phyloP scores from a whole-genome alignment of 92 coral and sea anemone genomes.

The Zoanthus sansibaricus region DNA sequence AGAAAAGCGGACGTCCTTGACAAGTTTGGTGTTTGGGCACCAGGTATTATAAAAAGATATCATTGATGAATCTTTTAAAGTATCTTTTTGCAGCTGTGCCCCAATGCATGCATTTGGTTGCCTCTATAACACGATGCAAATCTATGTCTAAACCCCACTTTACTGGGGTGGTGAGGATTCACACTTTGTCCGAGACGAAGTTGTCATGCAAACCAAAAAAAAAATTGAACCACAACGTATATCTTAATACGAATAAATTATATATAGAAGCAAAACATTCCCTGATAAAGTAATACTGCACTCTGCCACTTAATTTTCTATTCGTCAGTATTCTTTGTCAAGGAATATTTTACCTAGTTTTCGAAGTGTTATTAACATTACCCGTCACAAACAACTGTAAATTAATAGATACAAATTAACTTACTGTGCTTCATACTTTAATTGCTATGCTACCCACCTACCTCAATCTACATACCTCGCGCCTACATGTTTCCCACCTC shows the following conservation, averaged over 20 bases:
- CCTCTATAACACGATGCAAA: no score
- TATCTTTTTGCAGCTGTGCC: no score
- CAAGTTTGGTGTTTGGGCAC: no score
- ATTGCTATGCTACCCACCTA: constrained; percentile 20
- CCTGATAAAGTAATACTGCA: neutral
- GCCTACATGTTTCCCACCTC: constrained; percentile 12
- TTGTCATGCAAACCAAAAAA: no score
- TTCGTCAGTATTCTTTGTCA: neutral
- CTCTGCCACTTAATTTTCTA: neutral
- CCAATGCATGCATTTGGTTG: no score
- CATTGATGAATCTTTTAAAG: no score
- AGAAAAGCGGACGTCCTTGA: no score
- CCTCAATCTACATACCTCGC: constrained; percentile 44
- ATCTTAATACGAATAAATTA: neutral
- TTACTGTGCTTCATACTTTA: no score
- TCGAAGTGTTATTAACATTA: neutral
- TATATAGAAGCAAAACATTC: neutral
- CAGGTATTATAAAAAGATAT: no score
- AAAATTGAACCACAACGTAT: neutral
- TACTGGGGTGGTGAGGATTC: no score
- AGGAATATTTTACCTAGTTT: neutral
- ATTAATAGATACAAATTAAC: neutral
- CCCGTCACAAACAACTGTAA: neutral
- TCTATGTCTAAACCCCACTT: no score
- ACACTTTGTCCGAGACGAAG: no score